Conservation (phyloP, 1,140 invertebrate genomes). For the Eueides isabella region DNA sequence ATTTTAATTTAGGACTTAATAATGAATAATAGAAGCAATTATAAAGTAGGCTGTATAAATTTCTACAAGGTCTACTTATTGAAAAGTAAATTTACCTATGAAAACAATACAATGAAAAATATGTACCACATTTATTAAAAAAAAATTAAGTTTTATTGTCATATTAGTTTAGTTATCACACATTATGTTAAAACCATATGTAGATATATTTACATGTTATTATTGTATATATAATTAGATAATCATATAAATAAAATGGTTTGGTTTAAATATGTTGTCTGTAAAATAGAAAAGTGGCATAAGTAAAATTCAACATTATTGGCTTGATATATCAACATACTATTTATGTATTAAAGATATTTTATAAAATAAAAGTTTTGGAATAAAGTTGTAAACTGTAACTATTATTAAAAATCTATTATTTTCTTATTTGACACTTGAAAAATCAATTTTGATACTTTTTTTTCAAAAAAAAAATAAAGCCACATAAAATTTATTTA, state of each 20-base stretch:
- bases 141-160: neutral
- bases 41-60: neutral
- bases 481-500: too few species aligned
- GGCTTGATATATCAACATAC: too few species aligned
- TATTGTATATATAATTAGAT: neutral
- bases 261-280: too few species aligned
- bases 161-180: constrained; percentile 2
- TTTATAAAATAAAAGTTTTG: too few species aligned
- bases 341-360: too few species aligned
- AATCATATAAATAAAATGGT: neutral
- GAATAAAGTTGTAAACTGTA: too few species aligned
- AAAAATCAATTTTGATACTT: too few species aligned
- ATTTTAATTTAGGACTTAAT: neutral
- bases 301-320: too few species aligned
- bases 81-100: neutral
- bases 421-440: too few species aligned
- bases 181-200: neutral
- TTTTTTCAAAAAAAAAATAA: too few species aligned
- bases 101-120: neutral
- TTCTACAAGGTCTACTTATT: neutral
- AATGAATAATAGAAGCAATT: neutral
- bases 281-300: too few species aligned
- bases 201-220: neutral
- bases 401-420: too few species aligned
- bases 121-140: neutral